Evolutionary conservation across 2,888 invertebrate species (phyloP), one percentile per base, ranked within the genome.

Genomic region (Heteromurus nitidus): DNA sequence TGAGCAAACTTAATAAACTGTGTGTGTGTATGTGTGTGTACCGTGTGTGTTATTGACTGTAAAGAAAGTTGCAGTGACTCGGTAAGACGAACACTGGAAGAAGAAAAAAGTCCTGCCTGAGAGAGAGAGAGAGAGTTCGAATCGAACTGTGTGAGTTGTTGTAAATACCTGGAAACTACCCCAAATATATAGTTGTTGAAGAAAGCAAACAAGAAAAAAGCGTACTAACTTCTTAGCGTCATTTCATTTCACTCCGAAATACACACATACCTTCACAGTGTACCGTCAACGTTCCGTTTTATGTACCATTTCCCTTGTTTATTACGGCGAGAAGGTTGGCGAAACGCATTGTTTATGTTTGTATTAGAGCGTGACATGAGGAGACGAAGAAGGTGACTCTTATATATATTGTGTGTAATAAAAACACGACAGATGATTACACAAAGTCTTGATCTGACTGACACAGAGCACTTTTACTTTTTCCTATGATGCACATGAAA

Each of bases 1-100:
- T n/a, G n/a, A 67, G 11, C 16, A 67, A 55, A 67, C 28, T 67
- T 67, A n/a, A 67, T 47, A 67, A 67, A 67, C 9, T 72, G 36
- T 18, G 13, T 47, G 26, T 67, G 36, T 30, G 26, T 67, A 3
- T 47, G 7, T 18, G n/a, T n/a, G n/a, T n/a, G n/a, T 53, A 24
- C 9, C 13, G 2, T 18, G 67, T n/a, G 13, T 31, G 55, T 31
- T 69, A 69, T 69, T 69, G 69, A 31, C 69, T 69, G 22, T 18
- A 30, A 62, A 2, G 20, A 47, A 53, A 69, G 69, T 22, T 69
- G n/a, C 69, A 31, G 58, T 44, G 44, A 16, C n/a, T 47, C n/a
- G 47, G 47, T 47, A 47, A 47, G 47, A n/a, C n/a, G n/a, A n/a
- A n/a, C n/a, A n/a, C n/a, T n/a, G n/a, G n/a, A n/a, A n/a, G n/a